Conservation (phyloP, 1,140 invertebrate species). For the Dendroctonus ponderosae region DNA sequence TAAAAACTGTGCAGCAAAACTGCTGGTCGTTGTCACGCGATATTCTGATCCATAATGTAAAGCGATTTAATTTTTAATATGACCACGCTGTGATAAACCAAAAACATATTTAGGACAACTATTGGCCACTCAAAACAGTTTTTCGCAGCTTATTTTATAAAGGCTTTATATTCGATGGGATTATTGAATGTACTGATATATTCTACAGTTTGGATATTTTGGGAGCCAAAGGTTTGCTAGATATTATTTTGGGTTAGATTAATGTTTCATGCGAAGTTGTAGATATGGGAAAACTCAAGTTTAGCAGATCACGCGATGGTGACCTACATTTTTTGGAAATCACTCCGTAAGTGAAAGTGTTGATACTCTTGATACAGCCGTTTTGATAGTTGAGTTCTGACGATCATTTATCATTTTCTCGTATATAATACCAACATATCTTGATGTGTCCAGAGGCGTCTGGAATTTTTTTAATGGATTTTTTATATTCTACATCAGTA, state of each 20-base stretch:
- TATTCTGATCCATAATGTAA: slow-evolving; percentile 7
- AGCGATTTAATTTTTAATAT: slow-evolving; percentile 13
- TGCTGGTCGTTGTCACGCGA: slow-evolving; percentile 2
- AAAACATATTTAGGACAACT: slow-evolving; percentile 11
- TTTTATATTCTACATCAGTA: too few relatives aligned
- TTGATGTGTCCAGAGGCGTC: too few relatives aligned
- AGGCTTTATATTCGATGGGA: background rate
- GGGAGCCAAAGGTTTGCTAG: background rate
- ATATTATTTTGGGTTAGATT: slow-evolving; percentile 1
- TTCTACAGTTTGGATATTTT: background rate
- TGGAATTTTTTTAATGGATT: too few relatives aligned
- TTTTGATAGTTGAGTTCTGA: too few relatives aligned
- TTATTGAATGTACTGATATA: background rate
- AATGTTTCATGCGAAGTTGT: slow-evolving; percentile 3
- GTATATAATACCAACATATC: too few relatives aligned
- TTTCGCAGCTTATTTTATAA: too few relatives aligned
- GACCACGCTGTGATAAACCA: slow-evolving; percentile 9
- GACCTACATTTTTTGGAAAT: background rate
- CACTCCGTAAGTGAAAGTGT: too few relatives aligned
- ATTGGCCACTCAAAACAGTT: background rate
- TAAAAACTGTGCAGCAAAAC: slow-evolving; percentile 4
- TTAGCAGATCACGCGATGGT: background rate
- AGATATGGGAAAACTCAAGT: slow-evolving; percentile 3
- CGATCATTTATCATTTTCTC: too few relatives aligned
- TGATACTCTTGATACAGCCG: too few relatives aligned